Evolutionary conservation across 1,140 invertebrate genomes (phyloP).

Genomic region (Hirudo medicinalis): DNA sequence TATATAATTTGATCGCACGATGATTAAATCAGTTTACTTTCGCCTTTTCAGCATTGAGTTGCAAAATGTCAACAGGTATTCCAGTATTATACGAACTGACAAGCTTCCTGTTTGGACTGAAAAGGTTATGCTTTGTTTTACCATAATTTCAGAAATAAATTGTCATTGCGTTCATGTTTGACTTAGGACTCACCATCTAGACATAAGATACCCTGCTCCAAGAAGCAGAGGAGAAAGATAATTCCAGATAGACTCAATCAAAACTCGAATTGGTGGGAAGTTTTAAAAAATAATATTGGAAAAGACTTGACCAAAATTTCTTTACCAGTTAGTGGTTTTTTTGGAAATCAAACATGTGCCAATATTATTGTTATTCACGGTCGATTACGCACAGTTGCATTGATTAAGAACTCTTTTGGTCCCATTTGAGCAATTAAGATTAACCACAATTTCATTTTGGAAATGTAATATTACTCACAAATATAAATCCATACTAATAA

Average conservation of each 20-base stretch:
- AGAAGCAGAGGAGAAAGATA: constrained; percentile 48
- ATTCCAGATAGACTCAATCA: constrained; percentile 87
- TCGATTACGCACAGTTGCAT: neutral
- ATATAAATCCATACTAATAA: constrained; percentile 5
- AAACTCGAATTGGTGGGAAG: constrained; percentile 85
- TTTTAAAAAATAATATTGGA: constrained; percentile 99
- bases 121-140: too few species aligned
- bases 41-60: too few species aligned
- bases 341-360: neutral
- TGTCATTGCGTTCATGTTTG: too few species aligned
- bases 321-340: constrained; percentile 60
- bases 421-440: neutral
- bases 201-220: too few species aligned
- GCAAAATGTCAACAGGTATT: too few species aligned
- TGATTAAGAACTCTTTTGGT: neutral
- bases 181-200: too few species aligned
- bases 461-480: neutral
- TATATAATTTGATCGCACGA: too few species aligned
- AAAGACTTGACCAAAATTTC: constrained; percentile 98
- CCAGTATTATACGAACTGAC: too few species aligned
- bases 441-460: neutral
- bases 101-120: too few species aligned
- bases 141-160: too few species aligned
- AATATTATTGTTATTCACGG: neutral
- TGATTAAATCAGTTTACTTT: too few species aligned